Percentiles rank a stretch among this genome's conserved stretches.
phyloP scores from a whole-genome alignment of 2,888 invertebrate genomes.

The Drosophila ochracea region DNA sequence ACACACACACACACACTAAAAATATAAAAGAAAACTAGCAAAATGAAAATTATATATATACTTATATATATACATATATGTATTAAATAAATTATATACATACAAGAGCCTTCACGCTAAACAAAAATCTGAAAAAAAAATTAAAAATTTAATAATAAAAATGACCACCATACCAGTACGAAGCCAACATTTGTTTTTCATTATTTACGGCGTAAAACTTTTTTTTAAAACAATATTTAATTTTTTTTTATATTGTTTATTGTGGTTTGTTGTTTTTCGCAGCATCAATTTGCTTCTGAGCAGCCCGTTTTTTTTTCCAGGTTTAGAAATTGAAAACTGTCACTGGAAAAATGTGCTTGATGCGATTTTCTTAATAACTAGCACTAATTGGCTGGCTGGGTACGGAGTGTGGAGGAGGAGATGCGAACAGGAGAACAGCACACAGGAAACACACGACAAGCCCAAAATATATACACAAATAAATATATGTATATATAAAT shows the following conservation, averaged over 20 bases:
- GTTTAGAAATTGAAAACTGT: not conserved
- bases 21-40: slow-evolving; percentile 27
- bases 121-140: slow-evolving; percentile 27
- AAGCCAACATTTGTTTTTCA: slow-evolving; percentile 20
- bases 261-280: not conserved
- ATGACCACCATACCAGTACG: slow-evolving; percentile 61
- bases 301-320: not conserved
- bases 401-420: not conserved
- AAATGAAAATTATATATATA: slow-evolving; percentile 15
- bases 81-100: slow-evolving; percentile 42
- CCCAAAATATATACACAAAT: not conserved
- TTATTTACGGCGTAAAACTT: not conserved
- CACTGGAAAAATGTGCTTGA: not conserved
- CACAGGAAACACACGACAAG: not conserved
- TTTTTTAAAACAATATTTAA: not conserved
- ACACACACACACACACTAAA: slow-evolving; percentile 1
- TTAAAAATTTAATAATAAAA: slow-evolving; percentile 45
- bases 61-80: slow-evolving; percentile 31
- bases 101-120: slow-evolving; percentile 36
- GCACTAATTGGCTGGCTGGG: not conserved
- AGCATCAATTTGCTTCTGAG: not conserved
- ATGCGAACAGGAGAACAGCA: not conserved
- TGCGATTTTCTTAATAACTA: not conserved
- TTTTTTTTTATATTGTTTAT: not conserved
- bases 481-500: not conserved